Base-by-base conservation (phyloP, 2,888 invertebrate genomes). In the Cloeon dipterum region DNA sequence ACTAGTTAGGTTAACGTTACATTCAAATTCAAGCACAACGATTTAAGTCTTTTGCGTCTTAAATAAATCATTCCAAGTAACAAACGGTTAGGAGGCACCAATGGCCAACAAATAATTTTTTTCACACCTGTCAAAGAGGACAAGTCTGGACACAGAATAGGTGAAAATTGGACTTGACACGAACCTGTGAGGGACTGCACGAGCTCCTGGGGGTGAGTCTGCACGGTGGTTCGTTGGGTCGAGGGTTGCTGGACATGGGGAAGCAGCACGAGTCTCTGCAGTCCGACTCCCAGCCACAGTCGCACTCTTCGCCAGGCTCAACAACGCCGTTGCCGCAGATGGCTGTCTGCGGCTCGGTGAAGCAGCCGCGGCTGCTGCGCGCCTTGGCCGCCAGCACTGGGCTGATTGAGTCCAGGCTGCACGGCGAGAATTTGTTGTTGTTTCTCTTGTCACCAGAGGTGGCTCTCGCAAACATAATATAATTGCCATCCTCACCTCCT, bases 321-420 rank as follows among this genome's bases (percentile, higher is more conserved):
- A 89, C 89, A 20, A 98, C 91, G 29, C 91, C 89, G 58, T 98
- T 98, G 37, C 98, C 98, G 58, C 98, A 98, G 51, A 96, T 83
- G 1, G 94, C 82, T 39, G 76, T 76, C 57, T 88, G 83, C 14
- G 86, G 82, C 53, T 88, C 91, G 83, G 83, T 83, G 52, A 93
- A 93, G 58, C 93, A 93, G 40, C 91, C 91, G 56, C 82, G 82
- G 25, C 74, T 63, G 41, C 82, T 82, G 36, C 88, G 69, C 8
- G 89, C 91, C 56, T 91, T 89, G 45, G 79, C 76, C 57, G 85
- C 86, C 42, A 93, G 67, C 34, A 93, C 88, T 0, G 85, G 83
- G 57, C 85, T 82, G 52, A 93, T 91, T 47, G 83, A 79, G 52
- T 79, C 76, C 42, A 89, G 64, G 44, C 91, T 91, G 60, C 96